Conservation (phyloP, 2,797 vertebrate species). For the Diplodus sargus region DNA sequence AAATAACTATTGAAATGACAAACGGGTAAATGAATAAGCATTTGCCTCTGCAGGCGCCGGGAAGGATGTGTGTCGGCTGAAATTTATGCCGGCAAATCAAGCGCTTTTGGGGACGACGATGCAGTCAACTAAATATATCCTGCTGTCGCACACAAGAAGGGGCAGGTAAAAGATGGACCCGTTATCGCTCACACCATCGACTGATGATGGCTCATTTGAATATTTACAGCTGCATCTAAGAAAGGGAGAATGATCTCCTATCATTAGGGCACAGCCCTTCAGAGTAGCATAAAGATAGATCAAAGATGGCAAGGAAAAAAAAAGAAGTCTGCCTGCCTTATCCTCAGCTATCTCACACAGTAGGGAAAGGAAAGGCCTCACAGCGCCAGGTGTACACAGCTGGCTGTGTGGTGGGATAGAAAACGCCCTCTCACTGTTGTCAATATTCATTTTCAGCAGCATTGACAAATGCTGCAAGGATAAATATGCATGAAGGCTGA, state of each 20-base stretch:
- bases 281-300: constrained; percentile 70
- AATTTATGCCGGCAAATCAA: constrained; percentile 76
- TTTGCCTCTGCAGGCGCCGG: constrained; percentile 59
- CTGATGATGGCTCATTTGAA: constrained; percentile 84
- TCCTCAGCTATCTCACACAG: constrained; percentile 27
- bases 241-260: constrained; percentile 72
- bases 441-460: constrained; percentile 73
- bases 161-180: constrained; percentile 74
- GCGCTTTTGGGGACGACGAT: constrained; percentile 76
- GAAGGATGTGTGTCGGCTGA: constrained; percentile 58
- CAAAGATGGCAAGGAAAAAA: constrained; percentile 37
- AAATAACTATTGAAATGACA: constrained; percentile 85
- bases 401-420: constrained; percentile 54
- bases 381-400: constrained; percentile 48
- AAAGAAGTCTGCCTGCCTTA: background rate
- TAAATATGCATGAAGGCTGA: constrained; percentile 72
- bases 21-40: constrained; percentile 79
- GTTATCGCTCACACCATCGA: constrained; percentile 76
- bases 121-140: constrained; percentile 77
- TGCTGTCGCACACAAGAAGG: constrained; percentile 75
- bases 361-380: constrained; percentile 29
- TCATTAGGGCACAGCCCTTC: constrained; percentile 77
- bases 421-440: constrained; percentile 57
- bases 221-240: constrained; percentile 78
- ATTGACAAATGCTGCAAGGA: constrained; percentile 62